Evolutionary conservation across 2,797 vertebrate species (phyloP), one percentile per base, ranked within the genome.

Genomic region (Setipinna tenuifilis): DNA sequence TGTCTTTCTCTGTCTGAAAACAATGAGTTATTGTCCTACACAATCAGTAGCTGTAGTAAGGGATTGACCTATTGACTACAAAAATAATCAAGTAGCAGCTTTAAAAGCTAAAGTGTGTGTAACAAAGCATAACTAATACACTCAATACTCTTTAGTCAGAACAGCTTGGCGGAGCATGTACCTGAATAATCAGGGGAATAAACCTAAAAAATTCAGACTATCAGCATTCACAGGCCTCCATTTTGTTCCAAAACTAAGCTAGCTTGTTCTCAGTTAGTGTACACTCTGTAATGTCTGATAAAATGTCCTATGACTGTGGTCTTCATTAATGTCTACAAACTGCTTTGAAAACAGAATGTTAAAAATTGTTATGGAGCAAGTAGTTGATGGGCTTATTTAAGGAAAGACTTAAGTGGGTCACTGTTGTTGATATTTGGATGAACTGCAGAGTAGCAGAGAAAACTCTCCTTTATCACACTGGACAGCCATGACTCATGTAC

Each of bases 361-460:
- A 10, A 19, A 78, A 21, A 25, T 78, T 14, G 35, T 78, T 44
- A 78, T 16, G 68, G 68, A 75, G 6, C 28, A 75, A 71, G 68
- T 21, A 9, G 71, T 78, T 78, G 41, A 78, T 78, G 21, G 31
- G 17, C 35, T 35, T 44, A 78, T n/a, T 19, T 17, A 19, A 78
- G 35, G 31, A 78, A 44, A n/a, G 71, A 31, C 17, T 31, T 78
- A 78, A 44, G 68, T 71, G 35, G 68, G 68, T 71, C 68, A 71
- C 11, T 71, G 12, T 35, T 71, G 68, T 71, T 35, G 68, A 35
- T 71, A 6, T 71, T 71, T 71, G 68, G 28, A 71, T 35, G 68
- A 71, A 10, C 35, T 44, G 71, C 19, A 78, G 71, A 78, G 5
- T 21, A 78, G 71, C 71, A 19, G 71, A 44, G 31, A 78, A 78